Evolutionary conservation across 1,140 invertebrate genomes (phyloP).

Genomic region (Drosophila persimilis): DNA sequence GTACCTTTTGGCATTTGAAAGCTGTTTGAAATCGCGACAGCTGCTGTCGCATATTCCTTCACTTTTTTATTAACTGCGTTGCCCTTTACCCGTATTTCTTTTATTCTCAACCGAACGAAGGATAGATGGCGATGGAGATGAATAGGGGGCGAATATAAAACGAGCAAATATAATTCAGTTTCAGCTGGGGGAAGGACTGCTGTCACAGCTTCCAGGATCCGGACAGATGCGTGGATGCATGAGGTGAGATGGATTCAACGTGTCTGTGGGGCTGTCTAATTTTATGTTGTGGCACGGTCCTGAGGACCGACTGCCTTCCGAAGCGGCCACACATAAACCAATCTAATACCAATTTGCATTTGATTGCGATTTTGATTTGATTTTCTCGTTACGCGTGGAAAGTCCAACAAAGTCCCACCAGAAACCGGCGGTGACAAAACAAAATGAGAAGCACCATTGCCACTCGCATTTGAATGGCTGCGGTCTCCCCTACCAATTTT

Average conservation of each 20-base stretch:
- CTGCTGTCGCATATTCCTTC: slow-evolving; percentile 75
- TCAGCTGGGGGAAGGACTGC: slow-evolving; percentile 49
- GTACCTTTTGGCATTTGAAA: slow-evolving; percentile 76
- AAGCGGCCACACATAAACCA: slow-evolving; percentile 69
- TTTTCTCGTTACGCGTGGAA: slow-evolving; percentile 59
- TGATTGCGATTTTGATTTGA: slow-evolving; percentile 78
- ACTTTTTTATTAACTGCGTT: slow-evolving; percentile 74
- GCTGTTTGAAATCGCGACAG: slow-evolving; percentile 70
- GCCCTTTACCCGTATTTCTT: slow-evolving; percentile 36
- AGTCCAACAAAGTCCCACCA: slow-evolving; percentile 26
- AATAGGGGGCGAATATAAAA: neutral
- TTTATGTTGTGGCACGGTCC: slow-evolving; percentile 40
- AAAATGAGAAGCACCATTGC: slow-evolving; percentile 39
- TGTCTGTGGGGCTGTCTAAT: slow-evolving; percentile 40
- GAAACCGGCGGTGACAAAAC: slow-evolving; percentile 14
- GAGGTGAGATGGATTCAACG: slow-evolving; percentile 27
- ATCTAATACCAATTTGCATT: slow-evolving; percentile 81
- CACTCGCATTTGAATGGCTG: slow-evolving; percentile 49
- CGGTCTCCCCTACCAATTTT: slow-evolving; percentile 47
- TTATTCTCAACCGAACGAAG: slow-evolving; percentile 28
- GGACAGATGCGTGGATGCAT: slow-evolving; percentile 58
- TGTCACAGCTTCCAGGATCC: slow-evolving; percentile 46
- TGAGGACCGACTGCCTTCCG: neutral
- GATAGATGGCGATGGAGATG: neutral
- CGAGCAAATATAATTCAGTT: slow-evolving; percentile 56